Base-by-base conservation (phyloP, 2,888 invertebrate species). In the Phaonia tiefii region DNA sequence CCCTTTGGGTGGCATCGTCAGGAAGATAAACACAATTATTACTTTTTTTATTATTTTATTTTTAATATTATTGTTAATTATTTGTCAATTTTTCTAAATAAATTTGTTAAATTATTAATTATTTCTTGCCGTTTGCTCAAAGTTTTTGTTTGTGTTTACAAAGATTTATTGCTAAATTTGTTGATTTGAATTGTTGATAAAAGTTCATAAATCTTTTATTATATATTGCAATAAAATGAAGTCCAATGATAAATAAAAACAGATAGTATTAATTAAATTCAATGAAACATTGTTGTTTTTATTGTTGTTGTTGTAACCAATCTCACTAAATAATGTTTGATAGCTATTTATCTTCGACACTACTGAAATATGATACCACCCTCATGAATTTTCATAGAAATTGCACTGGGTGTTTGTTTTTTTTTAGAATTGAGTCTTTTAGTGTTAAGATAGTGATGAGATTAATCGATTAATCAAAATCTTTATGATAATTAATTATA, bases 141-240 rank as follows among this genome's bases (percentile, higher is more conserved):
- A n/a, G 20, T 22, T 51, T 7, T 51, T 51, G 2, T 8, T 42
- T 72, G 49, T 42, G 13, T 63, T 31, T 73, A 80, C 72, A 65
- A 76, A 80, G 80, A 80, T 80, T 80, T 76, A 80, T 80, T 69
- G 80, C 75, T 56, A 73, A 73, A 75, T 79, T 75, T 60, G 79
- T 67, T 42, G 75, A 75, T 75, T 75, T 80, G 72, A 65, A 75
- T 72, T 72, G 54, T 63, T 56, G 60, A 75, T 63, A 80, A 75
- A 70, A 58, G 80, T 76, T 65, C 75, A 80, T 80, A 80, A 80
- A 80, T 80, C 80, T 75, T 76, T 76, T 72, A n/a, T n/a, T n/a
- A n/a, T n/a, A 3, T 69, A 46, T 65, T 63, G 69, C 67, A 80
- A 72, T 72, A 69, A 63, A 67, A 80, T 75, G 72, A 39, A 80